Evolutionary conservation across 2,797 vertebrate genomes (phyloP).

Genomic region (Platalea minor): DNA sequence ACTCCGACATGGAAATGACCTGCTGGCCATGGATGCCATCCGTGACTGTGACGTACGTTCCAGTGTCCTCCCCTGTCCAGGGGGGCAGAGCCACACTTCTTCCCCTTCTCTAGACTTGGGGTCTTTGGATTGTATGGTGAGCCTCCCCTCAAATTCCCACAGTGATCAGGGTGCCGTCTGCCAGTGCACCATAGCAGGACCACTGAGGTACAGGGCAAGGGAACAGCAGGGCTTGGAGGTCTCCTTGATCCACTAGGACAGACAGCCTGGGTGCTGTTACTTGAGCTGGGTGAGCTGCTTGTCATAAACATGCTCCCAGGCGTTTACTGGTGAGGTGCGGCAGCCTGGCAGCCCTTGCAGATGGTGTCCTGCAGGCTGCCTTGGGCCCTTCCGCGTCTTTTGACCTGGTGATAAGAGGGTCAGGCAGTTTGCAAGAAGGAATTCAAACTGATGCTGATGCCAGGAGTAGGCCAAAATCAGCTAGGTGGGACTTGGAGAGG

Average conservation of each 20-base stretch:
- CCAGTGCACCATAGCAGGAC: background rate
- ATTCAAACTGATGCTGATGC: background rate
- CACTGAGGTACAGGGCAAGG: background rate
- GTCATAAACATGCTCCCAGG: background rate
- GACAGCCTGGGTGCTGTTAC: background rate
- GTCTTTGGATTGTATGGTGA: background rate
- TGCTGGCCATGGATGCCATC: slow-evolving; percentile 85
- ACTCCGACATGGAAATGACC: slow-evolving; percentile 81
- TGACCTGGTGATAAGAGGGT: background rate
- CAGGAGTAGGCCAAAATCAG: background rate
- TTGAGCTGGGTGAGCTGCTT: background rate
- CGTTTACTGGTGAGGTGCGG: background rate
- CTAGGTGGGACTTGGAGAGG: background rate
- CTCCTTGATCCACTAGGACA: background rate
- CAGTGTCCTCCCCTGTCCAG: background rate
- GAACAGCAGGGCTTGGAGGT: background rate
- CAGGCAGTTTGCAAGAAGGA: background rate
- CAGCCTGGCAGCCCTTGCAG: background rate
- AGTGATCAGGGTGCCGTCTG: background rate
- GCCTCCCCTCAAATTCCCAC: background rate
- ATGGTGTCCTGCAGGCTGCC: background rate
- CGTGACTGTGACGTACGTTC: slow-evolving; percentile 80
- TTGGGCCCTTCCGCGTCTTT: background rate
- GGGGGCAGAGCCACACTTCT: background rate
- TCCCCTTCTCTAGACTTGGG: background rate